Evolutionary conservation across 2,797 vertebrate genomes (phyloP), one percentile per base, ranked within the genome.

Genomic region (Hypotaenidia okinawae): DNA sequence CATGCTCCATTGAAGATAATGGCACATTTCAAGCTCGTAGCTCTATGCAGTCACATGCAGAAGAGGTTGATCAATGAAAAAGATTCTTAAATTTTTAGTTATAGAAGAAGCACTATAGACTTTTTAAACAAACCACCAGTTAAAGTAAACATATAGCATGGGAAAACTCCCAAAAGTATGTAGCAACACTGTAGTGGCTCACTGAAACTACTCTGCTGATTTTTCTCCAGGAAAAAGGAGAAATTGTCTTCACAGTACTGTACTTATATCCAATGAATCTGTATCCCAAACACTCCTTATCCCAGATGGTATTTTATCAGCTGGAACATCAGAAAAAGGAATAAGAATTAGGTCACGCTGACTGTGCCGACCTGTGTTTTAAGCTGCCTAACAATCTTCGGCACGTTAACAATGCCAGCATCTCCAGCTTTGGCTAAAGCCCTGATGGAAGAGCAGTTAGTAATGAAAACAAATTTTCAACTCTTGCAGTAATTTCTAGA

Each of bases 231-330:
- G 19, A 28, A 57, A 74, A 78, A 89, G 37, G 8, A 94, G 33
- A 54, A 61, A 22, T 23, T 82, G 80, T 74, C 66, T 84, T 51
- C 70, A 67, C 39, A 58, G 21, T 24, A 58, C 47, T 49, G 55
- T 9, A 75, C 21, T 85, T 54, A 19, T 5, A 90, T 21, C 16
- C 9, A 89, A 57, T 89, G 91, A 89, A 85, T 70, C 41, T 33
- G 8, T 52, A 91, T n/a, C 41, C 25, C 18, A 33, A 86, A 25
- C 59, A 84, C 82, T 92, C 63, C 59, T 84, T 82, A 64, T 61
- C 91, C 74, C 78, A 96, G 70, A 90, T 76, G 84, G 66, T 86
- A 93, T 88, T 93, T 93, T 93, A 91, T 90, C 94, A 93, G 67
- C 25, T 88, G 80, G 80, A 93, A 90, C 77, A 94, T 91, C 93